These are phyloP conservation scores for Thaumatotibia leucotreta DNA, from an alignment of 1,140 invertebrate species.

Conservation along the genomic window DNA sequence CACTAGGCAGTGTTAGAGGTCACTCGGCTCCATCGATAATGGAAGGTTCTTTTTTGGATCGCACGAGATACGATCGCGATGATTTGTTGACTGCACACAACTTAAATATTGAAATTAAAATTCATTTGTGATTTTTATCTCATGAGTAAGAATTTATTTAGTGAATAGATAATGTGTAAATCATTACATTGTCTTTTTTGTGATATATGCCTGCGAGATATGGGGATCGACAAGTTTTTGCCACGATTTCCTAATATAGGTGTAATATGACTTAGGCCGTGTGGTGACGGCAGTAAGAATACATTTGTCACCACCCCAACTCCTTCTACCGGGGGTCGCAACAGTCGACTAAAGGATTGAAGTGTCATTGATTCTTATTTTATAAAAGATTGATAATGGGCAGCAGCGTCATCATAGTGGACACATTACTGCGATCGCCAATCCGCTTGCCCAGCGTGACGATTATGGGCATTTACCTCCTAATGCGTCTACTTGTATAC, in stretches of 20 bases:
- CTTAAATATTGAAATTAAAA: conserved; percentile 71
- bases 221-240: neutral
- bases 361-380: no score
- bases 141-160: conserved; percentile 17
- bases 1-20: conserved; percentile 58
- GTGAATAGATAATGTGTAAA: conserved; percentile 11
- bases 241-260: neutral
- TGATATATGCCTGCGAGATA: neutral
- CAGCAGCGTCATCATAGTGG: no score
- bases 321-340: no score
- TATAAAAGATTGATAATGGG: no score
- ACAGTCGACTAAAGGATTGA: no score
- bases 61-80: conserved; percentile 63
- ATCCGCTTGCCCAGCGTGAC: no score
- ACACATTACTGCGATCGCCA: no score
- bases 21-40: conserved; percentile 52
- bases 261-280: no score
- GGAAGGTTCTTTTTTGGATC: conserved; percentile 52
- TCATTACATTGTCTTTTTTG: conserved; percentile 7
- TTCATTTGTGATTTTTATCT: conserved; percentile 65
- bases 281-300: neutral
- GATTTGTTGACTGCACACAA: conserved; percentile 65
- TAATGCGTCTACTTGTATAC: no score
- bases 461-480: no score
- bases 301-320: no score